phyloP scores from a whole-genome alignment of 2,888 invertebrate genomes.

The Choreutis nemorana region DNA sequence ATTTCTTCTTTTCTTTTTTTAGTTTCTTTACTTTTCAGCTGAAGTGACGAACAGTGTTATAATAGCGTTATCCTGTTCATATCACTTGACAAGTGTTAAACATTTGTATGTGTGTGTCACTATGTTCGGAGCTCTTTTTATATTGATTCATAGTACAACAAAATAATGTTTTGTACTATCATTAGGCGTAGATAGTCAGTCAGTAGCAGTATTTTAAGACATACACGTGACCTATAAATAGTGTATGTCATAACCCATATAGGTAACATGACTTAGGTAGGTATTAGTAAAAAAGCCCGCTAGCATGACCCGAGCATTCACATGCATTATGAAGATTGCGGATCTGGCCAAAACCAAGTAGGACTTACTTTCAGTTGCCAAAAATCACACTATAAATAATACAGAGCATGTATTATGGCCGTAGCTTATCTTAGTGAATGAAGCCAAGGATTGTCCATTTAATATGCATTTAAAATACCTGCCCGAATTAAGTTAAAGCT shows the following conservation, averaged over 20 bases:
- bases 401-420: constrained; percentile 59
- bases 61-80: no score
- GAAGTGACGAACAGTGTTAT: no score
- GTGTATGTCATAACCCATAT: constrained; percentile 13
- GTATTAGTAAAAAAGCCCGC: constrained; percentile 26
- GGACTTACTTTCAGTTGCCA: constrained; percentile 53
- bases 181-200: no score
- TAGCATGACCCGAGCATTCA: constrained; percentile 47
- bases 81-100: no score
- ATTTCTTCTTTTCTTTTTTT: no score
- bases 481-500: constrained; percentile 51
- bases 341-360: constrained; percentile 61
- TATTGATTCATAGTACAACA: no score
- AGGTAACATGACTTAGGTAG: constrained; percentile 22
- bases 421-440: constrained; percentile 64
- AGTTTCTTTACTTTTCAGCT: no score
- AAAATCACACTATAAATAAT: constrained; percentile 66
- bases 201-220: no score
- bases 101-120: no score
- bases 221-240: no score
- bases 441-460: constrained; percentile 66
- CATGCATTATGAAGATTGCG: constrained; percentile 66
- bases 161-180: no score
- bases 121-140: no score
- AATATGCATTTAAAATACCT: constrained; percentile 68